phyloP scores from a whole-genome alignment of 1,140 invertebrate species.

The Danaus plexippus region DNA sequence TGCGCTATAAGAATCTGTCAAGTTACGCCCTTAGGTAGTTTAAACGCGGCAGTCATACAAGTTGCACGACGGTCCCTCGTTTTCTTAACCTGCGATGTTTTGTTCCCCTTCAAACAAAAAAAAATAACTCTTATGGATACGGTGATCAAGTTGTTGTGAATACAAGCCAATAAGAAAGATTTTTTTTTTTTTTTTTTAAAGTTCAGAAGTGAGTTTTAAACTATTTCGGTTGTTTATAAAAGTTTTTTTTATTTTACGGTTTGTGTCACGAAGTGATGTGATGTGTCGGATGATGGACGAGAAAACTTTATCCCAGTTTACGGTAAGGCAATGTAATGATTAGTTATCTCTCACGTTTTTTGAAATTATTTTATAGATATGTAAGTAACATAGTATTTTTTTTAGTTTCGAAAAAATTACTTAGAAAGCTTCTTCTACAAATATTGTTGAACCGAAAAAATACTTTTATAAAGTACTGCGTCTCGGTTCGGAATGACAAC shows the following conservation, averaged over 20 bases:
- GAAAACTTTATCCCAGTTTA: constrained; percentile 46
- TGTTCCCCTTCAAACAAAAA: constrained; percentile 29
- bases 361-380: too few relatives aligned
- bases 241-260: constrained; percentile 23
- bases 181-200: constrained; percentile 9
- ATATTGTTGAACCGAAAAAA: too few relatives aligned
- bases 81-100: constrained; percentile 32
- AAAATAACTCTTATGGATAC: constrained; percentile 26
- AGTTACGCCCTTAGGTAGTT: constrained; percentile 62
- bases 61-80: constrained; percentile 29
- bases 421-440: too few relatives aligned
- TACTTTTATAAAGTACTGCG: too few relatives aligned
- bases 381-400: too few relatives aligned
- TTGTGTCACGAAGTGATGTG: constrained; percentile 48
- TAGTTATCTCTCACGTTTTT: too few relatives aligned
- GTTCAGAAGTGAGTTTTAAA: constrained; percentile 24
- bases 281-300: constrained; percentile 49
- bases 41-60: constrained; percentile 32
- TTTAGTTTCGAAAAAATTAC: too few relatives aligned
- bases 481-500: too few relatives aligned
- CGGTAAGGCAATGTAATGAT: constrained; percentile 32
- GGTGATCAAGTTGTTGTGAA: constrained; percentile 22
- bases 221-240: constrained; percentile 25
- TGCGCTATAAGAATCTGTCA: constrained; percentile 47
- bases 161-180: constrained; percentile 12